Base-by-base conservation (phyloP, 2,113 vertebrate species). In the Laterallus jamaicensis region DNA sequence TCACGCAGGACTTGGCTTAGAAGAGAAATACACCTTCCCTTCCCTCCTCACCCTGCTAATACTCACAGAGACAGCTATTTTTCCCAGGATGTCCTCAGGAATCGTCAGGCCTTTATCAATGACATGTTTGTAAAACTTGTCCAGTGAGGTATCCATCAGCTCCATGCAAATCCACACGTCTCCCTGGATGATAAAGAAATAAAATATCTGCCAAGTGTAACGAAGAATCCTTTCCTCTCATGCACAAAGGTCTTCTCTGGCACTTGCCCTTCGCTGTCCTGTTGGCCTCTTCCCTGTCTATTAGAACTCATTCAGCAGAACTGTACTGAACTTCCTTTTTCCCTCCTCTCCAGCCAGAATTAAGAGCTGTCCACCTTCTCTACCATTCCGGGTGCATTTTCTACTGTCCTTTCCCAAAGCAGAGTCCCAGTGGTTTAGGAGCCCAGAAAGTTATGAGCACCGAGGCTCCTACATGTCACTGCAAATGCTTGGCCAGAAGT, bases 81-180 rank as follows among this genome's bases (percentile, higher is more conserved):
- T 99, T 49, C 99, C 99, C 97, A 99, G 95, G 96, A 99, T 99
- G 95, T 99, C 99, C 95, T 99, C 99, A 5, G 99, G 99, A 95
- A 99, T 99, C 6, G 95, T 98, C 96, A 98, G 97, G 59, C 98
- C 98, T 97, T 99, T 99, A 97, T 99, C 99, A 55, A 99, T 99
- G 79, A 99, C 99, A 25, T 99, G 98, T 95, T 99, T 99, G 97
- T 99, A 99, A 98, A 99, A 99, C 93, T 99, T 99, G 95, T 99
- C 99, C 97, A 99, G 97, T 17, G 99, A 99, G 4, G 99, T 99
- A 96, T 99, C 99, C 99, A 99, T 99, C 94, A 99, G 98, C 97
- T 99, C 99, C 99, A 99, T 99, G 95, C 99, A 99, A 96, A 99
- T 99, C 99, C 99, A 99, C 50, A 99, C 99, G 3, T 99, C 99